Percentiles rank a stretch among this genome's conserved stretches.
These are phyloP conservation scores for Rhinogobio ventralis DNA, from an alignment of 2,797 vertebrate species.

Conservation along the genomic window DNA sequence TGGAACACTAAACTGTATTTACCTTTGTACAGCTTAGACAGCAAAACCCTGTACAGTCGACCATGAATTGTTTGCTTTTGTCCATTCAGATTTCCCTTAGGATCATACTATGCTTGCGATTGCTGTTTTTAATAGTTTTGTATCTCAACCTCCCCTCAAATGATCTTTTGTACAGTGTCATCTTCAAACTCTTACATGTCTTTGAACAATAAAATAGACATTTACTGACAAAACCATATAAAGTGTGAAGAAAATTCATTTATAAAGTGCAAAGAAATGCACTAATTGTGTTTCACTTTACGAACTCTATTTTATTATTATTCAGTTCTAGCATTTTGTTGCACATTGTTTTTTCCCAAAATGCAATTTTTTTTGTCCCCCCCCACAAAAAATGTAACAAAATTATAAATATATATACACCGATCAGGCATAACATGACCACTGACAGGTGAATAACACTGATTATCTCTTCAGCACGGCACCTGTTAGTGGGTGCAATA, in stretches of 20 bases:
- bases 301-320: too few relatives aligned
- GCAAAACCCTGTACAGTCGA: conserved; percentile 49
- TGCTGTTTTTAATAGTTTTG: conserved; percentile 60
- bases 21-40: conserved; percentile 55
- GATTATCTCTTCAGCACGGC: too few relatives aligned
- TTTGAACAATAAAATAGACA: conserved; percentile 77
- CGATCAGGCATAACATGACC: too few relatives aligned
- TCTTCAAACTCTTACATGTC: conserved; percentile 64
- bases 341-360: background rate
- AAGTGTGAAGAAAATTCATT: background rate
- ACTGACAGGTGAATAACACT: too few relatives aligned
- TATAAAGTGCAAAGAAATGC: background rate
- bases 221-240: conserved; percentile 54
- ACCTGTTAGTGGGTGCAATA: too few relatives aligned
- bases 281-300: background rate
- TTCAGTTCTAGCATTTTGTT: background rate
- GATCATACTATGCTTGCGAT: conserved; percentile 36
- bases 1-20: conserved; percentile 53
- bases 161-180: conserved; percentile 67
- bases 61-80: conserved; percentile 38
- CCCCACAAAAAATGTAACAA: too few relatives aligned
- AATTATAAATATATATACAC: too few relatives aligned
- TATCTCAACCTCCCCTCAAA: conserved; percentile 62
- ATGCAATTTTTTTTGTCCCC: too few relatives aligned
- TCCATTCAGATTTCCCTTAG: conserved; percentile 16